Base-by-base conservation (phyloP, 2,113 vertebrate genomes). In the Microtus ochrogaster region DNA sequence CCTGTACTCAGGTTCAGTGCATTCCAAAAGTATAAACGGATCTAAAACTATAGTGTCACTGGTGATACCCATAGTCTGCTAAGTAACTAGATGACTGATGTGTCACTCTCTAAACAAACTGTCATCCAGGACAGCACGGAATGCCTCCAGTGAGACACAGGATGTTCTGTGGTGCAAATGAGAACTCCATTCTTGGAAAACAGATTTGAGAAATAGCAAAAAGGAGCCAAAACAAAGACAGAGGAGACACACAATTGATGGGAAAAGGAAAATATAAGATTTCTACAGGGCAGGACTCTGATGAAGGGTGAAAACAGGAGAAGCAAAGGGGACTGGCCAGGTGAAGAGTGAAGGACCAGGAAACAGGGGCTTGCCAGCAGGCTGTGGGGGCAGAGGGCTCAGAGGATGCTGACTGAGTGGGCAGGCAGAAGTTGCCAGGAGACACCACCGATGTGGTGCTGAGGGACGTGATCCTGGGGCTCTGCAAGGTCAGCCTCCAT, bases 1-100 rank as follows among this genome's bases (percentile, higher is more conserved):
- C 61, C 58, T 82, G 24, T 66, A 77, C 58, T 95, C 73, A 63
- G 33, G 76, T 17, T 70, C 24, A 74, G n/a, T 8, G 2, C 30
- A 87, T 85, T 96, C 95, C 30, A 28, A 95, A 95, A 58, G 81
- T 3, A 65, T 55, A 74, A 55, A 73, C 24, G 55, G 68, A 70
- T 14, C 61, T 49, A 63, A 77, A 36, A 58, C 58, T 55, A 65
- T 58, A 19, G 30, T 86, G 44, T 55, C n/a, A 41, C 0, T 28
- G 90, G n/a, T 33, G 41, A 91, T 1, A 0, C 1, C 33, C 10
- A 0, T 76, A 24, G 28, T 49, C 13, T 44, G 28, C 41, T 41
- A 26, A 22, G 26, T n/a, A 52, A 58, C 47, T 44, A 21, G 7
- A 28, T 70, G 70, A 92, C 3, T 65, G 21, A 17, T 33, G 16